Conservation (phyloP, 2,888 invertebrate species). For the Nymphalis urticae region DNA sequence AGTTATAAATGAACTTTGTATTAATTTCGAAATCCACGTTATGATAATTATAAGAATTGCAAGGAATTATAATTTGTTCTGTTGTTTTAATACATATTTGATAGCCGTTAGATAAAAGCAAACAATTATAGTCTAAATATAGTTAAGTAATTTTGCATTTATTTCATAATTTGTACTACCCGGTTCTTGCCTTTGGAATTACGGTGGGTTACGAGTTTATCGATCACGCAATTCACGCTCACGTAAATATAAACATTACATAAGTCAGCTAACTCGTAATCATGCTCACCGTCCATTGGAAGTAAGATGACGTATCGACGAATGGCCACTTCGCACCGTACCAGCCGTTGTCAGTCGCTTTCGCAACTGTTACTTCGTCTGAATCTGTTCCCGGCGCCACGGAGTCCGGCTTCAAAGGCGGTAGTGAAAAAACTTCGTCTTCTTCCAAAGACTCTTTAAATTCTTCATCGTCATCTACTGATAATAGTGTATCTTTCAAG, state of each 20-base stretch:
- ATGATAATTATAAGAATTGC: too few relatives aligned
- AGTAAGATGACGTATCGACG: conserved; percentile 84
- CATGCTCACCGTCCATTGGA: conserved; percentile 84
- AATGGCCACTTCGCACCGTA: conserved; percentile 84
- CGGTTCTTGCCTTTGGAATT: conserved; percentile 32
- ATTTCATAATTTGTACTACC: conserved; percentile 38
- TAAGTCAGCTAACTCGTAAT: conserved; percentile 37
- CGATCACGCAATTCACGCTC: conserved; percentile 42
- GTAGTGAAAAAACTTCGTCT: conserved; percentile 73
- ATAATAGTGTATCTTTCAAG: conserved; percentile 71
- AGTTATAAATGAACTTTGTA: too few relatives aligned
- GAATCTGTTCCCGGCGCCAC: conserved; percentile 55
- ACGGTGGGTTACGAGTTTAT: conserved; percentile 37
- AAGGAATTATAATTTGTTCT: too few relatives aligned
- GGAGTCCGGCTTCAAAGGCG: conserved; percentile 66
- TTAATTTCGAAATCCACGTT: too few relatives aligned
- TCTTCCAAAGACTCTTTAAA: conserved; percentile 74
- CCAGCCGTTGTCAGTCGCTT: conserved; percentile 77
- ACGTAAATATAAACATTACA: conserved; percentile 47
- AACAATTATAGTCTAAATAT: not conserved
- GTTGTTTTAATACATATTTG: too few relatives aligned
- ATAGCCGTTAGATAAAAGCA: too few relatives aligned
- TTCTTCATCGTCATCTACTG: conserved; percentile 74
- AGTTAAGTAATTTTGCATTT: conserved; percentile 26
- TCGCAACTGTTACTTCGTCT: conserved; percentile 73